Base-by-base conservation (phyloP, 2,888 invertebrate genomes). In the Craniophora ligustri region DNA sequence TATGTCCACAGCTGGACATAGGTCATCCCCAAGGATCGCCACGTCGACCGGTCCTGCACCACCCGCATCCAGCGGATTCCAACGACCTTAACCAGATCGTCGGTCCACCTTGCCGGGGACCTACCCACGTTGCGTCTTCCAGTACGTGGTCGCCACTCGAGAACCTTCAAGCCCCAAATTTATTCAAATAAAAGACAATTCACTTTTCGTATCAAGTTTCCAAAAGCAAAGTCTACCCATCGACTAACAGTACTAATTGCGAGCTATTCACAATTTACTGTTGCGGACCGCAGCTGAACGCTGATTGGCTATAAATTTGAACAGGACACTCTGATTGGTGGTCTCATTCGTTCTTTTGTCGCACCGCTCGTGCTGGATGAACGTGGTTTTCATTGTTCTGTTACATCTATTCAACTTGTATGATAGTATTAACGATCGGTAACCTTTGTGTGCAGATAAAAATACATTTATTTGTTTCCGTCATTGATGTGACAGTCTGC, bases 301-400 rank as follows among this genome's bases (percentile, higher is more conserved):
- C 76, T 86, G 86, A 88, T 88, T 87, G 85, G 87, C 87, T 86
- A 79, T 86, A 86, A 85, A 87, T 84, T 75, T 66, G 67, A 67
- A 69, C 47, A 55, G 64, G 47, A 45, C 38, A 23, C 74, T 70
- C 72, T 87, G 87, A 88, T 88, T 87, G 84, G 84, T 78, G 70
- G 73, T 61, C 46, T 70, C 61, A 60, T 76, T 66, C 59, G 67
- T 71, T 75, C 73, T 76, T 80, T 79, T 79, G 79, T 77, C 55
- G 60, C 30, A 35, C 50, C 53, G 19, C 53, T 62, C 30, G 58
- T 62, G 42, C 47, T 51, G 57, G 53, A 47, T 44, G 39, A 40
- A 42, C 40, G 67, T 36, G 72, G 65, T 64, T 62, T 72, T 57
- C 40, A 40, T 41, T 58, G 58, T 46, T 49, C 18, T 2, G 11